These are phyloP conservation scores for Chironomus tepperi DNA, from an alignment of 1,140 invertebrate genomes.

Conservation along the genomic window DNA sequence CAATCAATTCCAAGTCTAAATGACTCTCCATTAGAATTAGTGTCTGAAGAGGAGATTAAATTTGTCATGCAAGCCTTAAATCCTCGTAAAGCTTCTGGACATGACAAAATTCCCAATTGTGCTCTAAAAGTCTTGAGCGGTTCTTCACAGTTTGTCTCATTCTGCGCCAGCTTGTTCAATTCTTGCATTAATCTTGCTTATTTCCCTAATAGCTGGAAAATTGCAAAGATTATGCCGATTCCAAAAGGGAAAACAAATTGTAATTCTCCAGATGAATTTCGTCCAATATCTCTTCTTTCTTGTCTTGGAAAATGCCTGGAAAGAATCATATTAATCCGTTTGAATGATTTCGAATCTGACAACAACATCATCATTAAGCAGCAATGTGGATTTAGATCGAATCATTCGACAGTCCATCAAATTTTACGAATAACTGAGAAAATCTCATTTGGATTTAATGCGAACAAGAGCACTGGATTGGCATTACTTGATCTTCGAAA, in stretches of 20 bases:
- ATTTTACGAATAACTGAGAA: no score
- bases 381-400: no score
- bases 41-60: neutral
- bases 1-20: no score
- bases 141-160: neutral
- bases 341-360: constrained; percentile 26
- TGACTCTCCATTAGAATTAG: neutral
- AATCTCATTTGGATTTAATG: constrained; percentile 30
- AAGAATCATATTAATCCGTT: constrained; percentile 30
- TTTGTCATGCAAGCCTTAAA: neutral
- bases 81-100: neutral
- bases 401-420: no score
- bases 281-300: constrained; percentile 33
- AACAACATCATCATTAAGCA: constrained; percentile 24
- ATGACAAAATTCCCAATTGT: neutral
- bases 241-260: constrained; percentile 38
- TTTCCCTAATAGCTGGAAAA: constrained; percentile 36
- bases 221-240: constrained; percentile 35
- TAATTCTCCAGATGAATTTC: constrained; percentile 29
- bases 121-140: neutral
- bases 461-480: constrained; percentile 30
- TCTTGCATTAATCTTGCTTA: constrained; percentile 30
- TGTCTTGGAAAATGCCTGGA: constrained; percentile 32
- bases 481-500: constrained; percentile 35
- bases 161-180: constrained; percentile 29